Base-by-base conservation (phyloP, 1,140 invertebrate genomes). In the Dreissena rostriformis region DNA sequence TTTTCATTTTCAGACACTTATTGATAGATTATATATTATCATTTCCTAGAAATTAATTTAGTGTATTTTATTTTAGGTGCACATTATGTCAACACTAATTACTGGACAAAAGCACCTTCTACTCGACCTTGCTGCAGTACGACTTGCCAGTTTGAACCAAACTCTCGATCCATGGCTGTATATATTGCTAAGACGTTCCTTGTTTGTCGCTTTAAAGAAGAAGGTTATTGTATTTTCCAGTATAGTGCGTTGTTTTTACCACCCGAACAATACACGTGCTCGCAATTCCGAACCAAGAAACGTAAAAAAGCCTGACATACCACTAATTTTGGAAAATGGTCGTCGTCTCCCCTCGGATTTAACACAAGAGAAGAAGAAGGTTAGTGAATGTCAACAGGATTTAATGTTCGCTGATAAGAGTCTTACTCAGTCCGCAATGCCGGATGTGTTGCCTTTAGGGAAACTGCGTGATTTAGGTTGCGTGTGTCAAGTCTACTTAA, bases 151-250 rank as follows among this genome's bases (percentile, higher is more conserved):
- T 73, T 86, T 94, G 66, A 94, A 94, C 85, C 93, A 94, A 84
- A 92, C 92, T 14, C 85, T 94, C 24, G 93, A 94, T 76, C 93
- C 93, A 22, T 94, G 93, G 93, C 87, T 94, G 11, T 94, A 94
- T 86, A 94, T 94, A 81, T 90, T 94, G 52, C 89, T 94, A 24
- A 82, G 93, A 51, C 92, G 91, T 79, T 91, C 92, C 65, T 75
- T 88, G 53, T 85, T 61, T n/a, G 57, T 39, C 39, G 39, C 39
- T 39, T 8, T 39, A 39, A 39, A 39, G 39, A 39, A 39, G 39
- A 39, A 39, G 39, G 39, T 39, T 39, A 39, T 39, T 39, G 39
- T 8, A 39, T 39, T 39, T 2, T 39, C 39, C 39, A 39, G 8
- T 39, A 8, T 39, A 8, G 39, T 39, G 4, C 39, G 39, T 39